Percentiles rank a stretch among this genome's conserved stretches.
These are phyloP conservation scores for Drosophila nigromelanica DNA, from an alignment of 1,140 invertebrate genomes.

Conservation along the genomic window DNA sequence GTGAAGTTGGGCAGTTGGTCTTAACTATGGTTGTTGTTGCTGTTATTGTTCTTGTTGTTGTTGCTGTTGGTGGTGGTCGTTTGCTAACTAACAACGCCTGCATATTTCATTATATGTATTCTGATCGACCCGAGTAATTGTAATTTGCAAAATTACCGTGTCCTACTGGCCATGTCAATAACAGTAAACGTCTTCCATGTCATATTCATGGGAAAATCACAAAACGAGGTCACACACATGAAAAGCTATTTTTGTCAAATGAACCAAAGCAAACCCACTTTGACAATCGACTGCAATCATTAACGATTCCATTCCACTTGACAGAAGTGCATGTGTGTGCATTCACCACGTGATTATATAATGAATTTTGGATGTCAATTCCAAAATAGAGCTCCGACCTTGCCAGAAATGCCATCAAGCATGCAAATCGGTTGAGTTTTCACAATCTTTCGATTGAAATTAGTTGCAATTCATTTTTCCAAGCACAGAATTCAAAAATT, in stretches of 20 bases:
- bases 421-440: too few relatives aligned
- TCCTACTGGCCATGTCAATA: slow-evolving; percentile 59
- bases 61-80: slow-evolving; percentile 4
- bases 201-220: slow-evolving; percentile 58
- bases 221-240: slow-evolving; percentile 14
- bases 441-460: too few relatives aligned
- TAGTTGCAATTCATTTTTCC: too few relatives aligned
- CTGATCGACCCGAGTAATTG: slow-evolving; percentile 74
- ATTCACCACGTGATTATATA: too few relatives aligned
- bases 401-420: too few relatives aligned
- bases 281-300: neutral
- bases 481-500: too few relatives aligned
- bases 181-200: slow-evolving; percentile 65
- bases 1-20: slow-evolving; percentile 77
- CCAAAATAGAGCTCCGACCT: too few relatives aligned
- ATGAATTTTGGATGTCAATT: too few relatives aligned
- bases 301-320: too few relatives aligned
- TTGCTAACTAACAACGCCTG: slow-evolving; percentile 59
- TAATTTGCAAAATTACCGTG: slow-evolving; percentile 78
- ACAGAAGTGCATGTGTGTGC: too few relatives aligned
- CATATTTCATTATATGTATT: slow-evolving; percentile 72
- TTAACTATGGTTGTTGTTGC: slow-evolving; percentile 12
- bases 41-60: slow-evolving; percentile 12
- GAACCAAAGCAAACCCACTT: neutral
- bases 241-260: slow-evolving; percentile 3